Conservation (phyloP, 2,797 vertebrate species). For the Streptopelia turtur region DNA sequence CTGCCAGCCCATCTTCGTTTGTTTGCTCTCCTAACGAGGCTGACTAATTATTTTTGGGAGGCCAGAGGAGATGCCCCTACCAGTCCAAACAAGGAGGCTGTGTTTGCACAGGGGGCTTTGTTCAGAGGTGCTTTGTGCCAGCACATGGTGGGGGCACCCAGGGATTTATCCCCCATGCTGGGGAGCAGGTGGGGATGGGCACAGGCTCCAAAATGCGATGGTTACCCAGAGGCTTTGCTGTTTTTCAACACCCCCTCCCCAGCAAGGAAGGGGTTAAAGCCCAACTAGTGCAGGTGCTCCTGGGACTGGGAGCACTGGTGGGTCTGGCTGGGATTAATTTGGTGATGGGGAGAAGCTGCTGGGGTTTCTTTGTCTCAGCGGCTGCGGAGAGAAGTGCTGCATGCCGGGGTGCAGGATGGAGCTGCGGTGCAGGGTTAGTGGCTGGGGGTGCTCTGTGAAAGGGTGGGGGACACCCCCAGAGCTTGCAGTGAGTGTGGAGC, state of each 20-base stretch:
- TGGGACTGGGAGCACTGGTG: not conserved
- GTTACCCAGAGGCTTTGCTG: not conserved
- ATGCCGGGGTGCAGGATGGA: not conserved
- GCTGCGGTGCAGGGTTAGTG: not conserved
- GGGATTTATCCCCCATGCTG: not conserved
- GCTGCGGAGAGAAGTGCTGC: rapidly evolving
- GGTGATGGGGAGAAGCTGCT: not conserved
- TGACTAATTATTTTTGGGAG: not conserved
- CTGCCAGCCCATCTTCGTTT: not conserved
- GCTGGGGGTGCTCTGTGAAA: not conserved
- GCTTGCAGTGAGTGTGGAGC: not conserved
- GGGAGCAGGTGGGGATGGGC: not conserved
- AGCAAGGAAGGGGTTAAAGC: not conserved
- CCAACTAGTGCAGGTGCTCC: not conserved
- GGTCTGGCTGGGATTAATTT: not conserved
- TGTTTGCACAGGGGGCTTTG: not conserved
- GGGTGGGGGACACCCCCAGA: not conserved
- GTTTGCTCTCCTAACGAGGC: constrained; percentile 25
- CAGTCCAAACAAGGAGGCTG: constrained; percentile 23
- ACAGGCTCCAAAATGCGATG: rapidly evolving
- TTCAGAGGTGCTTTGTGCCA: not conserved
- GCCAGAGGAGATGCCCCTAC: not conserved
- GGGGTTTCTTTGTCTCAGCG: not conserved
- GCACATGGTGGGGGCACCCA: not conserved
- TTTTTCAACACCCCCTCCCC: not conserved